phyloP scores from a whole-genome alignment of 2,797 vertebrate species.

The Sebastes paucispinis region DNA sequence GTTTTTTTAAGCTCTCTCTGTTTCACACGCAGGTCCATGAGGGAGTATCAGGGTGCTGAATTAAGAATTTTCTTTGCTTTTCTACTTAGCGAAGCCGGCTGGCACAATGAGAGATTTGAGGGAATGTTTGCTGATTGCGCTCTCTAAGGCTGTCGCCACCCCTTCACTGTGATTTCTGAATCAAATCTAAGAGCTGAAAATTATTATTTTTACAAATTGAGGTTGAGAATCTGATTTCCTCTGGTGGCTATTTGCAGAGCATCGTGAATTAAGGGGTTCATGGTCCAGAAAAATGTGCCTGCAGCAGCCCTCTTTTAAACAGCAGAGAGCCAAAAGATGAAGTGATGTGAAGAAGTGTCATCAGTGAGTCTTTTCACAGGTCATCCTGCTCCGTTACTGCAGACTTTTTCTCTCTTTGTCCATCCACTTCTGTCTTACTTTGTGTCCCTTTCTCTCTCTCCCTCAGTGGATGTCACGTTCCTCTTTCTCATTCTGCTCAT shows the following conservation, averaged over 20 bases:
- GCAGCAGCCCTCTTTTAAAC: neutral
- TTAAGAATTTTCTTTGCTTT: constrained; percentile 20
- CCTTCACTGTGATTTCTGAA: constrained; percentile 17
- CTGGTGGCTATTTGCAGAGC: constrained; percentile 14
- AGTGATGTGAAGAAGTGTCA: neutral
- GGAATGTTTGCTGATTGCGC: constrained; percentile 30
- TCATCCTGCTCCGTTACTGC: constrained; percentile 25
- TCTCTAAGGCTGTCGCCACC: constrained; percentile 5
- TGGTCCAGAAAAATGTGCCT: neutral
- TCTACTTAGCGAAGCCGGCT: neutral
- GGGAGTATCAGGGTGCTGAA: constrained; percentile 7
- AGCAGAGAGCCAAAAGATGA: neutral
- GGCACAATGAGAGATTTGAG: constrained; percentile 3
- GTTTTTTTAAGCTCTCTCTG: constrained; percentile 1
- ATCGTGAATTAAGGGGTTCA: constrained; percentile 14
- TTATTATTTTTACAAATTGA: constrained; percentile 34
- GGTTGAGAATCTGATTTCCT: constrained; percentile 12
- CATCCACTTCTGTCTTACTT: neutral
- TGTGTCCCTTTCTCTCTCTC: neutral
- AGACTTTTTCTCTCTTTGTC: neutral
- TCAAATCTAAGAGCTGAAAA: constrained; percentile 21
- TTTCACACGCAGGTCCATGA: neutral
- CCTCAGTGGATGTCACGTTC: constrained; percentile 7
- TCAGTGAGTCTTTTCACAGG: constrained; percentile 31
- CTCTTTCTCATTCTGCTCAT: neutral